A percentile compares a stretch with the other conserved stretches of the same genome.
These are phyloP conservation scores for Andrena marginata DNA, from an alignment of 2,888 invertebrate species.

Conservation along the genomic window DNA sequence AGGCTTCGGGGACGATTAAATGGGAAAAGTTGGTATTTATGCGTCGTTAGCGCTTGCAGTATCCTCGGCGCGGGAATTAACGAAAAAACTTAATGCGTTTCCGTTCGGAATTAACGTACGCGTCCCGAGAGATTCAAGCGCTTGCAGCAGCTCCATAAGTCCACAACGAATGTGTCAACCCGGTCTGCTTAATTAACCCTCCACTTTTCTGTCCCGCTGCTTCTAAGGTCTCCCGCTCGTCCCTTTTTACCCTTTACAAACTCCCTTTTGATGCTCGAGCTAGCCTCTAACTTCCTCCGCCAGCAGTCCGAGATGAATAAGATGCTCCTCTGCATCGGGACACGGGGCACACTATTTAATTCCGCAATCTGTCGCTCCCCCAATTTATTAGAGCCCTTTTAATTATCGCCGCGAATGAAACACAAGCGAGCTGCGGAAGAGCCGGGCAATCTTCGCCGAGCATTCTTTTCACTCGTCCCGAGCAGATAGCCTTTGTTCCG, in stretches of 20 bases:
- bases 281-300: conserved; percentile 2
- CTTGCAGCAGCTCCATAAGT: neutral
- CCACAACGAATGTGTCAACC: neutral
- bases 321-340: neutral
- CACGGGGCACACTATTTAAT: neutral
- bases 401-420: neutral
- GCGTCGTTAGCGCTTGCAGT: neutral
- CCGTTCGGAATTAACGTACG: neutral
- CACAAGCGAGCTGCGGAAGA: neutral
- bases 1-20: neutral
- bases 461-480: neutral
- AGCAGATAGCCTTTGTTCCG: neutral
- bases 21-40: neutral
- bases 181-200: conserved; percentile 20
- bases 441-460: neutral
- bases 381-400: conserved; percentile 20
- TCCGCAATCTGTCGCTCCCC: conserved; percentile 6
- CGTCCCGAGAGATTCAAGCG: neutral
- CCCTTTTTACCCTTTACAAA: conserved; percentile 7
- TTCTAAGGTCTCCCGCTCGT: conserved; percentile 1
- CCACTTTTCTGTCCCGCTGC: conserved; percentile 1
- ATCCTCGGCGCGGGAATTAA: neutral
- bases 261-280: conserved; percentile 15
- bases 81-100: neutral
- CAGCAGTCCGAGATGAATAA: conserved; percentile 12